Evolutionary conservation across 1,140 invertebrate genomes (phyloP).

Genomic region (Sipha flava): DNA sequence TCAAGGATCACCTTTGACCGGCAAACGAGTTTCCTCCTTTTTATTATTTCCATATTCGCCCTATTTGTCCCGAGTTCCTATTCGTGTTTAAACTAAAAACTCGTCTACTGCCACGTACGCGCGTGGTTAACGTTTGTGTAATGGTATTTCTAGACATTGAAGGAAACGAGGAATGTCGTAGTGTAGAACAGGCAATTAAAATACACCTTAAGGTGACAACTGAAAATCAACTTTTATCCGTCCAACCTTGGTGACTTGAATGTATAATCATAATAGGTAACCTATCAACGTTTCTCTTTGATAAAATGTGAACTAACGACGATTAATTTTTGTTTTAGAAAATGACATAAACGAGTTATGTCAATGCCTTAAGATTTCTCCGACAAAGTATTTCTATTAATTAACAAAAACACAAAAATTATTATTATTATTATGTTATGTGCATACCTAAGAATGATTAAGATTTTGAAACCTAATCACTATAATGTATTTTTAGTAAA

Average conservation of each 20-base stretch:
- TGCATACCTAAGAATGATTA: background rate
- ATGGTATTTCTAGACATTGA: no score
- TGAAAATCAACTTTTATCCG: background rate
- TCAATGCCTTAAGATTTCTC: background rate
- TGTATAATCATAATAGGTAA: background rate
- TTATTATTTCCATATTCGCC: slow-evolving; percentile 9
- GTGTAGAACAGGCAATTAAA: no score
- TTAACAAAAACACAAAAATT: background rate
- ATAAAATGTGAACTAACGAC: background rate
- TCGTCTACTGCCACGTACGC: no score
- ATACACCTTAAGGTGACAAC: no score
- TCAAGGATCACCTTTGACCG: slow-evolving; percentile 15
- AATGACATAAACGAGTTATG: background rate
- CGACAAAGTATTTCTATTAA: background rate
- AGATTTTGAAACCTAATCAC: background rate
- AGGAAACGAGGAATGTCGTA: no score
- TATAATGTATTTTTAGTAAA: background rate
- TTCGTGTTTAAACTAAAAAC: background rate
- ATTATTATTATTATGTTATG: no score
- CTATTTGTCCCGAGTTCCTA: background rate
- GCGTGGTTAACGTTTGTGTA: no score
- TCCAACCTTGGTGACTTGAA: background rate
- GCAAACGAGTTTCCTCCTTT: slow-evolving; percentile 30
- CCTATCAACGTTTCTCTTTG: background rate
- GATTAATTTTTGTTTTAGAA: background rate